Evolutionary conservation across 2,797 vertebrate species (phyloP).

Genomic region (Poecilia velifera): DNA sequence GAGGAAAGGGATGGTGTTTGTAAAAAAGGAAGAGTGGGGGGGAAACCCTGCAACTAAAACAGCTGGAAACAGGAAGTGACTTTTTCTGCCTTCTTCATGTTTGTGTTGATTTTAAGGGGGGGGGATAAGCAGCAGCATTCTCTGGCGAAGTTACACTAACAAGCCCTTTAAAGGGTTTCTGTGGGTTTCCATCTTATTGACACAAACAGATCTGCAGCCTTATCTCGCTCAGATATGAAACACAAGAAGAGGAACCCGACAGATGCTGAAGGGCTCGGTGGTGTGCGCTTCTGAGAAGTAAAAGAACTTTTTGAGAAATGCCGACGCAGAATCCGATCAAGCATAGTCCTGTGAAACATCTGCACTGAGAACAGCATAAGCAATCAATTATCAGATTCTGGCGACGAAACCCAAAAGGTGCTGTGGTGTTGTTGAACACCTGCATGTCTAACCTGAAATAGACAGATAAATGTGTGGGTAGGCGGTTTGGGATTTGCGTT

Average conservation of each 20-base stretch:
- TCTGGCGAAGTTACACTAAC: slow-evolving; percentile 29
- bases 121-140: slow-evolving; percentile 15
- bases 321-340: slow-evolving; percentile 25
- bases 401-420: neutral
- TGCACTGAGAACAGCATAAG: slow-evolving; percentile 29
- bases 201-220: slow-evolving; percentile 32
- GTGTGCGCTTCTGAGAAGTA: slow-evolving; percentile 43
- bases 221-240: slow-evolving; percentile 45
- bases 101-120: slow-evolving; percentile 23
- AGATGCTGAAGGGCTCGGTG: slow-evolving; percentile 33
- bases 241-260: slow-evolving; percentile 27
- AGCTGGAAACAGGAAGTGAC: slow-evolving; percentile 69
- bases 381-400: neutral
- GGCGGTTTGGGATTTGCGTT: neutral
- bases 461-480: neutral
- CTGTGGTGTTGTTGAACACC: slow-evolving; percentile 5
- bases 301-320: slow-evolving; percentile 39
- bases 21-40: slow-evolving; percentile 35
- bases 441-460: slow-evolving; percentile 13
- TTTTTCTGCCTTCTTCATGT: slow-evolving; percentile 38
- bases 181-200: slow-evolving; percentile 40
- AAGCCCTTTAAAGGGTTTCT: slow-evolving; percentile 21
- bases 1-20: slow-evolving; percentile 39
- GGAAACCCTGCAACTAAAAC: slow-evolving; percentile 54
- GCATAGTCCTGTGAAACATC: slow-evolving; percentile 16